These are phyloP conservation scores for Heterodera filipjevi DNA, from an alignment of 2,888 invertebrate genomes.

Conservation along the genomic window DNA sequence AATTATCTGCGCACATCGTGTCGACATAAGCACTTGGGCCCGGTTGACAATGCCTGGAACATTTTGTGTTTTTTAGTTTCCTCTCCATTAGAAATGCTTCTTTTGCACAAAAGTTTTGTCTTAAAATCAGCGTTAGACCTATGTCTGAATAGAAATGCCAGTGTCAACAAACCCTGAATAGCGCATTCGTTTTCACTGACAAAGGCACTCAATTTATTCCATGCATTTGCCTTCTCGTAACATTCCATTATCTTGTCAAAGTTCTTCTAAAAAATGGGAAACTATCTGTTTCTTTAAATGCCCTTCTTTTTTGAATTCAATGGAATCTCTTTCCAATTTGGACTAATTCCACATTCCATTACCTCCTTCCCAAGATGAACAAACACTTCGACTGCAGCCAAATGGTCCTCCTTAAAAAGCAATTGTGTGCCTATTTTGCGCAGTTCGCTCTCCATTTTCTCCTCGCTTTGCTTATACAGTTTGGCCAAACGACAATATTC, in stretches of 20 bases:
- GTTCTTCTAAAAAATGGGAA: slow-evolving; percentile 28
- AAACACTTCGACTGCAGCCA: slow-evolving; percentile 35
- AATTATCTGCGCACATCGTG: slow-evolving; percentile 4
- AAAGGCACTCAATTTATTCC: slow-evolving; percentile 29
- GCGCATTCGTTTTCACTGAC: slow-evolving; percentile 3
- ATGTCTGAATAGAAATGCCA: not conserved
- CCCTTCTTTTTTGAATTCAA: not conserved
- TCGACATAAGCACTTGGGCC: not conserved
- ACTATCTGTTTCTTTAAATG: not conserved
- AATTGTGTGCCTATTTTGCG: slow-evolving; percentile 40
- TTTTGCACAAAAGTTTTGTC: not conserved
- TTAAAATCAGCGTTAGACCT: not conserved
- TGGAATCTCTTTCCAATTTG: not conserved
- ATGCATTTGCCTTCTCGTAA: slow-evolving; percentile 29
- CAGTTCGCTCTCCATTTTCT: slow-evolving; percentile 2
- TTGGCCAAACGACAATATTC: slow-evolving; percentile 29
- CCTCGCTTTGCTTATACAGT: not conserved
- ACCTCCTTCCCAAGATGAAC: slow-evolving; percentile 30
- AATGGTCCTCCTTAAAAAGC: slow-evolving; percentile 28
- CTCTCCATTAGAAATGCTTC: too few relatives aligned
- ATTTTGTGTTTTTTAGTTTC: not conserved
- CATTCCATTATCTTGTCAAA: slow-evolving; percentile 27
- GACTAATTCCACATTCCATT: not conserved
- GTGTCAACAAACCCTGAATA: not conserved
- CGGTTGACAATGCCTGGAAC: not conserved